These are phyloP conservation scores for Fissipunctia ypsillon DNA, from an alignment of 2,888 invertebrate species.

Conservation along the genomic window DNA sequence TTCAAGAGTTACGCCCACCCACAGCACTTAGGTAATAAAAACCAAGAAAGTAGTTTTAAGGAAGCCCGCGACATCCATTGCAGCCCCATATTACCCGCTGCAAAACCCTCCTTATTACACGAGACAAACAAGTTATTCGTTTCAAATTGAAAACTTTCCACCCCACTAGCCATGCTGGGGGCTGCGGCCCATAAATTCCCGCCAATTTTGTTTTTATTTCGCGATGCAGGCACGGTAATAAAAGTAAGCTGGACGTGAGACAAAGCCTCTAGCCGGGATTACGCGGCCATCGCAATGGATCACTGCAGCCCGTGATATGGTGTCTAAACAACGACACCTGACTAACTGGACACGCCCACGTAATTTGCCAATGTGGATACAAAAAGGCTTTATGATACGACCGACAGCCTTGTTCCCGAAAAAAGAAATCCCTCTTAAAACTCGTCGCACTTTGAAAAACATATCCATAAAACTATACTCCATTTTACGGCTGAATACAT, in stretches of 20 bases:
- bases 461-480: slow-evolving; percentile 81
- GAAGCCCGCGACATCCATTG: slow-evolving; percentile 88
- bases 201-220: slow-evolving; percentile 91
- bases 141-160: slow-evolving; percentile 91
- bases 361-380: slow-evolving; percentile 61
- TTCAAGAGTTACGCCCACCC: slow-evolving; percentile 79
- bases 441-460: slow-evolving; percentile 77
- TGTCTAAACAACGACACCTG: slow-evolving; percentile 86
- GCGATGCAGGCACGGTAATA: slow-evolving; percentile 90
- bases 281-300: slow-evolving; percentile 88
- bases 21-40: slow-evolving; percentile 88
- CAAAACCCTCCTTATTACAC: slow-evolving; percentile 89
- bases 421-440: slow-evolving; percentile 74
- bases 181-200: slow-evolving; percentile 89
- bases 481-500: slow-evolving; percentile 78
- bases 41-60: slow-evolving; percentile 90
- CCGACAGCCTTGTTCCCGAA: slow-evolving; percentile 66
- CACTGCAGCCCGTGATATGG: slow-evolving; percentile 87
- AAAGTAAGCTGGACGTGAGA: slow-evolving; percentile 91
- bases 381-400: slow-evolving; percentile 64
- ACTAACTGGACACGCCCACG: slow-evolving; percentile 73
- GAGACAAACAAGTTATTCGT: slow-evolving; percentile 90
- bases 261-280: slow-evolving; percentile 88
- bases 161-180: slow-evolving; percentile 88
- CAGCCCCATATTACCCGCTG: slow-evolving; percentile 85